Percentiles rank a stretch among this genome's conserved stretches.
phyloP scores from a whole-genome alignment of 2,113 vertebrate genomes.

The Empidonax alnorum region DNA sequence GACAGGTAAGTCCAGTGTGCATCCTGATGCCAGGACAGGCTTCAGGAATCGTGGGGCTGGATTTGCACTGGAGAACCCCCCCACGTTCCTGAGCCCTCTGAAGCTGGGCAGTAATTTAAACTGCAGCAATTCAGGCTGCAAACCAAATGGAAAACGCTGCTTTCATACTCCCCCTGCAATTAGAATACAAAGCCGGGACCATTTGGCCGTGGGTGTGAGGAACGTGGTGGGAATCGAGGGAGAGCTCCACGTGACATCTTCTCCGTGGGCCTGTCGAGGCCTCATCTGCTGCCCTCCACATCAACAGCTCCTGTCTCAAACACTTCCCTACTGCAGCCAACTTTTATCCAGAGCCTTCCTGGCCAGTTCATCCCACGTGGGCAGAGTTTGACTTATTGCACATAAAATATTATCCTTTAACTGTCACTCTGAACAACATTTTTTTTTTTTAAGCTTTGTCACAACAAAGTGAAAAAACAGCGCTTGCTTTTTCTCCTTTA shows the following conservation, averaged over 20 bases:
- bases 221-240: background rate
- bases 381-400: background rate
- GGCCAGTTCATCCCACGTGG: too few species aligned
- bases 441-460: background rate
- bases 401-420: background rate
- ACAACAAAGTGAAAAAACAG: background rate
- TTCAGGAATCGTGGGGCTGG: background rate
- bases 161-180: background rate
- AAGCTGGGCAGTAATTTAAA: background rate
- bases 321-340: too few species aligned
- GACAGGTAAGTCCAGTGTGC: background rate
- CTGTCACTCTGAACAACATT: background rate
- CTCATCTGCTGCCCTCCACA: background rate
- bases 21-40: background rate
- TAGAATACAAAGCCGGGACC: background rate
- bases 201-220: background rate
- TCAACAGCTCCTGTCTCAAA: background rate
- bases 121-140: background rate
- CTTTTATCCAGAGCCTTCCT: too few species aligned
- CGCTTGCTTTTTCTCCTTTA: background rate
- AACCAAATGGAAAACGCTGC: background rate
- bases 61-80: background rate
- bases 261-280: background rate
- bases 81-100: background rate
- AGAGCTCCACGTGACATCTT: background rate